Percentiles rank a stretch among this genome's conserved stretches.
phyloP scores from a whole-genome alignment of 2,113 vertebrate species.

The Vidua macroura region DNA sequence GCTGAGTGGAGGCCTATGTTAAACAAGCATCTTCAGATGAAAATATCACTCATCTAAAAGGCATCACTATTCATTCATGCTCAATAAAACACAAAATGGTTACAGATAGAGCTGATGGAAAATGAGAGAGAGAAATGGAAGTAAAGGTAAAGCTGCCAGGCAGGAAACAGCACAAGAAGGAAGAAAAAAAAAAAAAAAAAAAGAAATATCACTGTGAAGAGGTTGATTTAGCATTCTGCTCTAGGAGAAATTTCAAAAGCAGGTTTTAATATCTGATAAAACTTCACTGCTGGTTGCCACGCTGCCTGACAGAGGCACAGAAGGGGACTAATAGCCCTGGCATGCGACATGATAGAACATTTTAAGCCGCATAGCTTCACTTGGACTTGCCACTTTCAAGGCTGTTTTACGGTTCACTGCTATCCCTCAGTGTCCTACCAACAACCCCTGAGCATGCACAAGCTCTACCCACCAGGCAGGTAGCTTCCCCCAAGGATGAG shows the following conservation, averaged over 20 bases:
- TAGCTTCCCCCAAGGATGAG: neutral
- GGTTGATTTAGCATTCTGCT: constrained; percentile 15
- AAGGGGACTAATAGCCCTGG: constrained; percentile 17
- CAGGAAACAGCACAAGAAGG: neutral
- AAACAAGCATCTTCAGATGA: constrained; percentile 37
- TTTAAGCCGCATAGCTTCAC: neutral
- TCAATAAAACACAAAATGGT: constrained; percentile 65
- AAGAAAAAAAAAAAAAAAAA: neutral
- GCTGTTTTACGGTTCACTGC: neutral
- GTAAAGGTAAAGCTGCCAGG: constrained; percentile 24
- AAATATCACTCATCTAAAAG: constrained; percentile 58
- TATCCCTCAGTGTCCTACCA: neutral
- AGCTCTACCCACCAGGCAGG: neutral
- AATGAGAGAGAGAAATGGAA: constrained; percentile 34
- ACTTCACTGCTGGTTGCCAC: constrained; percentile 8
- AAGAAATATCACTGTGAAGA: neutral
- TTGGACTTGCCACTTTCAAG: neutral
- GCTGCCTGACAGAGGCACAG: constrained; percentile 3
- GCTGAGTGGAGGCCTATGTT: constrained; percentile 2
- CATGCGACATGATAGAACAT: neutral
- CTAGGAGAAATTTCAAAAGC: constrained; percentile 18
- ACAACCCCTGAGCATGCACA: neutral
- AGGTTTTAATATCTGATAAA: constrained; percentile 23
- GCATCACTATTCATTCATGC: constrained; percentile 60
- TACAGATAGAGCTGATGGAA: constrained; percentile 53